Conservation (phyloP, 2,888 invertebrate genomes). For the Lepidocyrtinus sp. region DNA sequence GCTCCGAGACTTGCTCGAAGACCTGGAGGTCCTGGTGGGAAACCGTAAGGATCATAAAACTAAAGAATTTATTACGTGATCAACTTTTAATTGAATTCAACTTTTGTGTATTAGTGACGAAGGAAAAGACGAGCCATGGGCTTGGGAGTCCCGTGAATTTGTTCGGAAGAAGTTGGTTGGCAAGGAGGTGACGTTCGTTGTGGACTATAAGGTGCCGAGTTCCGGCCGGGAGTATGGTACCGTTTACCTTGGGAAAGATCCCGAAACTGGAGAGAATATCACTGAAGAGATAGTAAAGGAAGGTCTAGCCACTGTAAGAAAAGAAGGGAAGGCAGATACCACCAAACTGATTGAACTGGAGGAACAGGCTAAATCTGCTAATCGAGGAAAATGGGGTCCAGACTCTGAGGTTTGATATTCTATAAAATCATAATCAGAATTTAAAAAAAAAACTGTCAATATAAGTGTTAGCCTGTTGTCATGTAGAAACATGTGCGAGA, state of each 20-base stretch:
- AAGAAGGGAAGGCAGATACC: slow-evolving; percentile 80
- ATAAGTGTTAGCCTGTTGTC: not conserved
- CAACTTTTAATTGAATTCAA: no score
- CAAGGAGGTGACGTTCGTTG: slow-evolving; percentile 87
- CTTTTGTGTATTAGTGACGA: slow-evolving; percentile 73
- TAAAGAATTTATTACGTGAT: slow-evolving; percentile 69
- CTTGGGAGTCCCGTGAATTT: slow-evolving; percentile 98
- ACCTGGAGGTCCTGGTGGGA: slow-evolving; percentile 74
- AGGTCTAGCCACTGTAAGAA: slow-evolving; percentile 88
- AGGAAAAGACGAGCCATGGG: slow-evolving; percentile 91
- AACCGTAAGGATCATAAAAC: slow-evolving; percentile 70
- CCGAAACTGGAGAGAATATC: slow-evolving; percentile 85
- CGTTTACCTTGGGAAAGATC: slow-evolving; percentile 86
- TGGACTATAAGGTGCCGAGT: slow-evolving; percentile 75
- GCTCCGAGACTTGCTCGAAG: slow-evolving; percentile 93
- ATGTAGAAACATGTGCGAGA: slow-evolving; percentile 84
- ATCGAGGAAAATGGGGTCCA: slow-evolving; percentile 86
- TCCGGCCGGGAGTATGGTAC: slow-evolving; percentile 91
- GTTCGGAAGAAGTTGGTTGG: slow-evolving; percentile 93
- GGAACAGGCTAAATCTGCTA: slow-evolving; percentile 88
- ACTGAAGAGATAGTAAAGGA: slow-evolving; percentile 90
- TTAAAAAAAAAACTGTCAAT: not conserved
- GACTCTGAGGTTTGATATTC: slow-evolving; percentile 65
- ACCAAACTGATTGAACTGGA: slow-evolving; percentile 86
- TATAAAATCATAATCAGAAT: not conserved